These are phyloP conservation scores for Rhinichthys osculus DNA, from an alignment of 2,797 vertebrate species.

Conservation along the genomic window DNA sequence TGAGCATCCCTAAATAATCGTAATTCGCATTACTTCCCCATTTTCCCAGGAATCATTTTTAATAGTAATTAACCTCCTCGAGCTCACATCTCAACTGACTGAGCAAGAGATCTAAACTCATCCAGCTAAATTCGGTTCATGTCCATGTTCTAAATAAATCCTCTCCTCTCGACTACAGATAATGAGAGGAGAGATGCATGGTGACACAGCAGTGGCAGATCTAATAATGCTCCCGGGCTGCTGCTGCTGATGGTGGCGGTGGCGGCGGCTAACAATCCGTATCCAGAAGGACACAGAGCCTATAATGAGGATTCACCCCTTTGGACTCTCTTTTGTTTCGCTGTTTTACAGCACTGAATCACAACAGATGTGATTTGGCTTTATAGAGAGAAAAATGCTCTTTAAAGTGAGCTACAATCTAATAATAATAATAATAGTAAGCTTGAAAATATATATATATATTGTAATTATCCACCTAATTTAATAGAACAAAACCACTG, in stretches of 20 bases:
- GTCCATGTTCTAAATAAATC: slow-evolving; percentile 36
- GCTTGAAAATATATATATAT: neutral
- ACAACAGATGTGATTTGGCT: neutral
- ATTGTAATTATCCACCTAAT: neutral
- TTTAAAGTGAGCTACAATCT: neutral
- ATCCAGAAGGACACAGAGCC: slow-evolving; percentile 11
- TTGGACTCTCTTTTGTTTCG: neutral
- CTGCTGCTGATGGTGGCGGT: neutral
- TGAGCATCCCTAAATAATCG: neutral
- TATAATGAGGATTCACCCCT: slow-evolving; percentile 20
- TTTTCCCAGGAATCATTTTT: neutral
- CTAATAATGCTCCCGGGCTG: slow-evolving; percentile 30
- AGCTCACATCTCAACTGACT: neutral
- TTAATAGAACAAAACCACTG: neutral
- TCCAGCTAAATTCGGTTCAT: slow-evolving; percentile 25
- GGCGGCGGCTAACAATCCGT: slow-evolving; percentile 19
- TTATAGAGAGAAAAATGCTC: neutral
- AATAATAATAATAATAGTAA: neutral
- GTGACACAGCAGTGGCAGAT: slow-evolving; percentile 28
- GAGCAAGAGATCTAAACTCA: slow-evolving; percentile 29
- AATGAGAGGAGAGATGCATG: slow-evolving; percentile 35
- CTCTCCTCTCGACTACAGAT: slow-evolving; percentile 26
- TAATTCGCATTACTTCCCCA: neutral
- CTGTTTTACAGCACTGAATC: neutral
- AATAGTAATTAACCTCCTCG: slow-evolving; percentile 11